Evolutionary conservation across 1,140 invertebrate genomes (phyloP).

Genomic region (Reticulitermes speratus): DNA sequence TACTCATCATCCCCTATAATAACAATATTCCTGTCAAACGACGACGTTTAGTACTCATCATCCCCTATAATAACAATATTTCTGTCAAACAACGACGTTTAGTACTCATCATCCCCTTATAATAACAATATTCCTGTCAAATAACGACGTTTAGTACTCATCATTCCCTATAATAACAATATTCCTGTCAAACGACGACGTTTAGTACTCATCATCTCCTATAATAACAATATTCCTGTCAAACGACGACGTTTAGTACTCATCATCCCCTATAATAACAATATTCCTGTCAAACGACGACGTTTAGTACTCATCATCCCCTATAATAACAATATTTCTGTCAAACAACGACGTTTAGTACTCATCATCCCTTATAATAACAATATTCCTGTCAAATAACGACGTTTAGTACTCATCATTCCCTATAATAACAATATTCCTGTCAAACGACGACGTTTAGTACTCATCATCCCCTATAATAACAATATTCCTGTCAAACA

Average conservation of each 20-base stretch:
- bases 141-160: slow-evolving; percentile 39
- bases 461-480: slow-evolving; percentile 52
- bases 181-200: background rate
- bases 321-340: too few relatives aligned
- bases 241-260: slow-evolving; percentile 36
- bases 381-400: background rate
- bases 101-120: slow-evolving; percentile 51
- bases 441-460: background rate
- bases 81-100: background rate
- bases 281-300: background rate
- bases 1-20: slow-evolving; percentile 52
- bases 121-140: background rate
- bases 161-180: too few relatives aligned
- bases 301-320: slow-evolving; percentile 48
- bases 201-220: slow-evolving; percentile 49
- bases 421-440: too few relatives aligned
- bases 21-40: background rate
- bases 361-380: too few relatives aligned
- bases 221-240: too few relatives aligned
- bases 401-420: slow-evolving; percentile 46
- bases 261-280: slow-evolving; percentile 53
- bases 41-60: slow-evolving; percentile 44
- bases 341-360: slow-evolving; percentile 31
- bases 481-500: background rate
- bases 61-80: too few relatives aligned